phyloP scores from a whole-genome alignment of 2,888 invertebrate species.

The Spicauda simplicius region DNA sequence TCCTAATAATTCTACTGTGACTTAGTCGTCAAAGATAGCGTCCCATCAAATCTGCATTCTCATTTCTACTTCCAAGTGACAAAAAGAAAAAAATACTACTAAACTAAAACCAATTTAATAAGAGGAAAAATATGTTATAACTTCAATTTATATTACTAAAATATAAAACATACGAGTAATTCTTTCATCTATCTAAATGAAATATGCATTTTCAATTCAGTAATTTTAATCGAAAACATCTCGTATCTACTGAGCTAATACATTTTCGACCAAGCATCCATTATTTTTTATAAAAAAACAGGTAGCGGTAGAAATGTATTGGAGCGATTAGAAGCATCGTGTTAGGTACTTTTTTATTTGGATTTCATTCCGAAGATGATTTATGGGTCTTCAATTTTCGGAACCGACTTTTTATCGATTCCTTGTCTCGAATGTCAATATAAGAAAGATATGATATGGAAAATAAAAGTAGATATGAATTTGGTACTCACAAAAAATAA shows the following conservation, averaged over 20 bases:
- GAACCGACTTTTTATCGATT: slow-evolving; percentile 7
- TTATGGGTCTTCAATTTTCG: slow-evolving; percentile 44
- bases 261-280: slow-evolving; percentile 11
- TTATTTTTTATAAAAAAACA: slow-evolving; percentile 50
- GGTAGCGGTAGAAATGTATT: slow-evolving; percentile 64
- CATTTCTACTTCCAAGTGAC: too few relatives aligned
- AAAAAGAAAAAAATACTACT: too few relatives aligned
- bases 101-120: too few relatives aligned
- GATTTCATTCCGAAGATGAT: slow-evolving; percentile 42
- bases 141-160: too few relatives aligned
- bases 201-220: not conserved
- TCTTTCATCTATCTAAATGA: not conserved
- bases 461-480: not conserved
- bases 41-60: too few relatives aligned
- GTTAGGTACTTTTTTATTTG: slow-evolving; percentile 50
- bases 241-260: slow-evolving; percentile 10
- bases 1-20: too few relatives aligned
- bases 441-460: not conserved
- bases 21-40: too few relatives aligned
- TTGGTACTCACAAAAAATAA: not conserved
- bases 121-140: too few relatives aligned
- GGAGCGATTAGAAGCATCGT: slow-evolving; percentile 63
- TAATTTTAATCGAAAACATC: not conserved
- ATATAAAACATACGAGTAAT: too few relatives aligned
- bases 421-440: slow-evolving; percentile 6